Evolutionary conservation across 1,140 invertebrate species (phyloP), one percentile per base, ranked within the genome.

Genomic region (Platyscapa corneri): DNA sequence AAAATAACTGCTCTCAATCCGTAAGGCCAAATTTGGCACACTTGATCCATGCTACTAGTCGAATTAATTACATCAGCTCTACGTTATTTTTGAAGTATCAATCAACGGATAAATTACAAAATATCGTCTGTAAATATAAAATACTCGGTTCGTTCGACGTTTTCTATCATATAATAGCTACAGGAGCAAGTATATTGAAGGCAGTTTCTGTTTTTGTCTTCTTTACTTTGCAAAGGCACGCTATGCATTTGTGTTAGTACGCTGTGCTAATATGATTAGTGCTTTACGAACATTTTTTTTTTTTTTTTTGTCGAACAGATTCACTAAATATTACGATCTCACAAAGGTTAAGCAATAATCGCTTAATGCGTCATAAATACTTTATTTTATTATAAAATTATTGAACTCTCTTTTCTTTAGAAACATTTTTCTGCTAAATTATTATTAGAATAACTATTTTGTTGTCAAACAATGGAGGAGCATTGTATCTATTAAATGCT

Each of bases 191-290:
- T 81, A 86, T 76, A 85, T 77, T 20, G 42, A 87, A 87, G 87
- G 87, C 87, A 88, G 79, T 84, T 78, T 82, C 20, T 77, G 37
- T 39, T 84, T 53, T 60, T 78, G 70, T 83, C 46, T 86, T 83
- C 53, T 79, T 83, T 60, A 80, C 49, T 86, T 84, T 64, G 49
- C 83, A 76, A 88, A 88, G 88, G 88, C 88, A 88, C 88, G 79
- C 86, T 86, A 87, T 84, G 81, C 64, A 83, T 67, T 67, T 80
- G 46, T 56, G 32, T 81, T 86, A 74, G 34, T 56, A 72, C 84
- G 78, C 27, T 20, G 49, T 70, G 60, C 5, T 72, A 70, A 53
- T 84, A 70, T 37, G 32, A 83, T 79, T 81, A 85, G 53, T 81
- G 42, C 30, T n/a, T 10, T 81, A 67, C 27, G 30, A 85, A 34